Evolutionary conservation across 2,113 vertebrate species (phyloP).

Genomic region (Hippocampus barbouri): DNA sequence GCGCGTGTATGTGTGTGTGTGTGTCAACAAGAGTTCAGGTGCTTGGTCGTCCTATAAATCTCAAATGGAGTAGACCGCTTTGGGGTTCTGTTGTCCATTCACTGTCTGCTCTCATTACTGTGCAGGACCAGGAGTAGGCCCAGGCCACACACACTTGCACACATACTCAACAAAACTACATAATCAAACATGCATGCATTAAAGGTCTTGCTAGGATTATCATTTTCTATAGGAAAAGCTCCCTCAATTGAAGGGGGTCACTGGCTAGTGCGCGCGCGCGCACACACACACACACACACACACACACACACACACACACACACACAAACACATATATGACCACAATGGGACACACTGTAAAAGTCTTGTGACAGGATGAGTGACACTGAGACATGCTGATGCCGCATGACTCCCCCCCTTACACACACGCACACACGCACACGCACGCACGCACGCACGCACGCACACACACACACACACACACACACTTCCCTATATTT

Average conservation of each 20-base stretch:
- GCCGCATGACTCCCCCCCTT: conserved; percentile 56
- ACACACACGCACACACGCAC: conserved; percentile 6
- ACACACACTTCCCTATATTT: conserved; percentile 52
- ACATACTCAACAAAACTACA: conserved; percentile 15
- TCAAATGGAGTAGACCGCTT: conserved; percentile 58
- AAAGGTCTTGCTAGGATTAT: conserved; percentile 36
- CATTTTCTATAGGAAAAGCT: conserved; percentile 26
- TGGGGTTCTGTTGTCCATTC: conserved; percentile 61
- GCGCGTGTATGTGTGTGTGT: not conserved
- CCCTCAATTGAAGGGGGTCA: conserved; percentile 44
- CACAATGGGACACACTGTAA: conserved; percentile 47
- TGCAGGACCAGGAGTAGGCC: conserved; percentile 57
- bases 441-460: too few species aligned
- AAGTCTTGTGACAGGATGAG: conserved; percentile 67
- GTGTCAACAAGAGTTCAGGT: conserved; percentile 51
- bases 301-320: too few species aligned
- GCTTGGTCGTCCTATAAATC: conserved; percentile 54
- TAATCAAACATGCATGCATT: conserved; percentile 9
- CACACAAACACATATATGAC: not conserved
- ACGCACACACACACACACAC: too few species aligned
- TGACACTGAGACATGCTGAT: conserved; percentile 59
- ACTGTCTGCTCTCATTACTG: conserved; percentile 65
- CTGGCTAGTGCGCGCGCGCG: not conserved
- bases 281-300: too few species aligned
- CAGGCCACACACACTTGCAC: conserved; percentile 33